Evolutionary conservation across 2,113 vertebrate genomes (phyloP), one percentile per base, ranked within the genome.

Genomic region (Atherinomorus stipes): DNA sequence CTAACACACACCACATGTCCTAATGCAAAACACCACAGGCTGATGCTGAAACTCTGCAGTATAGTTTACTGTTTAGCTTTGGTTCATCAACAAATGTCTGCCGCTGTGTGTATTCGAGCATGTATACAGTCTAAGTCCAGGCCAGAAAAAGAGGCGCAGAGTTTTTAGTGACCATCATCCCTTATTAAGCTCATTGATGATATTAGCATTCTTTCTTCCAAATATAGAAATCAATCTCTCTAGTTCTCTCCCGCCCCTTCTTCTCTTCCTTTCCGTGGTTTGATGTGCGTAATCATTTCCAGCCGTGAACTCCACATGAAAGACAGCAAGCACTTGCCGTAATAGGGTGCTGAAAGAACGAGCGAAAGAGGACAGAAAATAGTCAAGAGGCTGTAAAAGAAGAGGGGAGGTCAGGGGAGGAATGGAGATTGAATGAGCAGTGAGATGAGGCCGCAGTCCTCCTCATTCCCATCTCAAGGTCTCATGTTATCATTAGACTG

Each of bases 231-330:
- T 90, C 74, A 71, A 16, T 80, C 80, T 86, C 65, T 66, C 70
- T 68, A 9, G 51, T 69, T 42, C 53, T 15, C 78, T 76, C 81
- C 79, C 83, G 80, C 80, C 70, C 76, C 57, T 47, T 70, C 57
- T 40, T 68, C 45, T 64, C 80, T 71, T 72, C 75, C 87, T 73
- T 54, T 70, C 76, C 16, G 64, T 59, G 83, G 85, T 85, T 89
- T 89, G 88, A 93, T 91, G 78, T 80, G 81, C 75, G 68, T 90
- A 92, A 93, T 91, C 77, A 90, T 88, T 93, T 74, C 90, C 92
- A 93, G 90, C 90, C 86, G 71, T 81, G 89, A 90, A 85, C 84
- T 84, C 84, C 86, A 88, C 90, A 90, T 90, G 89, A 91, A 92
- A 89, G 88, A 90, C 90, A 86, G 83, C 79, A 84, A 84, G 86